Evolutionary conservation across 2,888 invertebrate genomes (phyloP).

Genomic region (Agrypnus murinus): DNA sequence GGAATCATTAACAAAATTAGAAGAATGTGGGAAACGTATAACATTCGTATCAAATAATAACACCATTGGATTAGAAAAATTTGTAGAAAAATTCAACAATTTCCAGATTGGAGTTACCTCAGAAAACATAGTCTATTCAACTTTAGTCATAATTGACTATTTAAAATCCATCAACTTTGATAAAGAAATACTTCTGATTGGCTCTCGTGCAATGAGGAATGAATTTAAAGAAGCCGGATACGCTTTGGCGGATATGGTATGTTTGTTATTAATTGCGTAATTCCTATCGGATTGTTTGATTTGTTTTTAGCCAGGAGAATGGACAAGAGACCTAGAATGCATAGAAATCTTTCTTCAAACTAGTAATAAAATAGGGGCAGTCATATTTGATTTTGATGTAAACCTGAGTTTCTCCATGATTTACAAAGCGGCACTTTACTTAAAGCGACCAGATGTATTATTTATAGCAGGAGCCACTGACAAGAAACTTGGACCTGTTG

Average conservation of each 20-base stretch:
- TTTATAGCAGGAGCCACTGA: conserved; percentile 74
- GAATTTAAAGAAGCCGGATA: conserved; percentile 71
- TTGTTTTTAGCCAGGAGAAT: too few species aligned
- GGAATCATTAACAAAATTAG: conserved; percentile 21
- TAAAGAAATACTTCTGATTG: conserved; percentile 72
- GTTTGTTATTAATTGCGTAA: too few species aligned
- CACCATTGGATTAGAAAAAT: neutral
- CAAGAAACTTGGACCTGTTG: conserved; percentile 67
- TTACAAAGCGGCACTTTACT: conserved; percentile 72
- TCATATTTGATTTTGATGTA: conserved; percentile 75
- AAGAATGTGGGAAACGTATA: conserved; percentile 30
- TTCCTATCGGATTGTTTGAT: too few species aligned
- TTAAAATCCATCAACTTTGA: conserved; percentile 73
- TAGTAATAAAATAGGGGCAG: conserved; percentile 74
- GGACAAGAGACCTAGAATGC: too few species aligned
- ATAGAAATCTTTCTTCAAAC: too few species aligned
- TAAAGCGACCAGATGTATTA: conserved; percentile 73
- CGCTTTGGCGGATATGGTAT: conserved; percentile 63
- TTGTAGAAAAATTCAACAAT: neutral
- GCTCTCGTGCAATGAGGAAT: conserved; percentile 68
- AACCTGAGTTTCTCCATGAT: conserved; percentile 73
- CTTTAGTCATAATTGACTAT: conserved; percentile 73
- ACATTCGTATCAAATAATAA: conserved; percentile 37
- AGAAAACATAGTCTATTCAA: conserved; percentile 72
- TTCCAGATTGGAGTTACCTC: neutral